These are phyloP conservation scores for Trichonephila inaurata DNA, from an alignment of 1,140 invertebrate genomes.

Conservation along the genomic window DNA sequence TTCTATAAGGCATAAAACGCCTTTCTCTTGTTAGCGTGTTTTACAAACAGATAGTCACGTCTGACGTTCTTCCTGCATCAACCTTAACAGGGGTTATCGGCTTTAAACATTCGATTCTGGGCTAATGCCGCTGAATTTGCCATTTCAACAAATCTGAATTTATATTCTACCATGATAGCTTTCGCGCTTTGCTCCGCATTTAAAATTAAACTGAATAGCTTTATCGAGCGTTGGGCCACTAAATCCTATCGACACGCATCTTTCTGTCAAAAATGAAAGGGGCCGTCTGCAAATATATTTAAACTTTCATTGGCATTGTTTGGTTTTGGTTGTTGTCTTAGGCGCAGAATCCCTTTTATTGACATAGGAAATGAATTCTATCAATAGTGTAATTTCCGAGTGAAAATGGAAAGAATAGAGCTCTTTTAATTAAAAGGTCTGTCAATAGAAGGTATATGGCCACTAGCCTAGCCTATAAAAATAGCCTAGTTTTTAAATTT, in stretches of 20 bases:
- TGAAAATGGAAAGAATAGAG: not conserved
- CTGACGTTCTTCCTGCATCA: not conserved
- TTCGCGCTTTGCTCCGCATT: constrained; percentile 19
- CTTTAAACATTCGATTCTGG: not conserved
- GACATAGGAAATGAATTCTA: not conserved
- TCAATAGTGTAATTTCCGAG: not conserved
- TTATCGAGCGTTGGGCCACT: constrained; percentile 17
- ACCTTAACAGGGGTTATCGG: not conserved
- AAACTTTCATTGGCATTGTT: not conserved
- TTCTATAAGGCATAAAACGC: not conserved
- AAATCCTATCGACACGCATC: constrained; percentile 33
- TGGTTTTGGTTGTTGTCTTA: not conserved
- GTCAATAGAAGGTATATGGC: not conserved
- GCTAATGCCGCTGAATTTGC: not conserved
- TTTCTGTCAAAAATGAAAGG: constrained; percentile 31
- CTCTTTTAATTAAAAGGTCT: not conserved
- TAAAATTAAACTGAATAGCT: constrained; percentile 37
- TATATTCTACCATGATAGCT: constrained; percentile 19
- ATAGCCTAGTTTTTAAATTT: not conserved
- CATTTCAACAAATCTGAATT: constrained; percentile 33
- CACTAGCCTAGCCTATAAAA: too few relatives aligned
- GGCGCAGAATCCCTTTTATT: not conserved
- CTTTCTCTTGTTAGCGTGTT: not conserved
- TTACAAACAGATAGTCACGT: not conserved
- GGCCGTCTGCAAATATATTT: not conserved